Percentiles rank a stretch among this genome's conserved stretches.
These are phyloP conservation scores for Archegozetes longisetosus DNA, from an alignment of 1,140 invertebrate genomes.

Conservation along the genomic window DNA sequence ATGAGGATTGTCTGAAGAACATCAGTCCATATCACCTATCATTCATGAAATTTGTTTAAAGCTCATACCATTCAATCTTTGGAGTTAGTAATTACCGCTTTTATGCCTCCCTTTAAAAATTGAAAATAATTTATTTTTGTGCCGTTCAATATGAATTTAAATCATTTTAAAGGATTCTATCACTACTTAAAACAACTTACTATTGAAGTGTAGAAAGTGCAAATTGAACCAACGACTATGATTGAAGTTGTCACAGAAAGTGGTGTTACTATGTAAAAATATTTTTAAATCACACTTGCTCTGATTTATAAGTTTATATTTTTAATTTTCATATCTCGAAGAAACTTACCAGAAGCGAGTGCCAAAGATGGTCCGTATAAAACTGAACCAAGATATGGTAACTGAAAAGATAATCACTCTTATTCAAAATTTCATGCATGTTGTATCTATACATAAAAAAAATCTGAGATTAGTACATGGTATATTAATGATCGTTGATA, in stretches of 20 bases:
- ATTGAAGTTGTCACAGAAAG: conserved; percentile 61
- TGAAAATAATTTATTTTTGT: too few species aligned
- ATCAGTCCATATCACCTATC: conserved; percentile 19
- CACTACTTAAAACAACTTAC: not conserved
- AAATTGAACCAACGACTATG: conserved; percentile 65
- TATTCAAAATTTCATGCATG: too few species aligned
- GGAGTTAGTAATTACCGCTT: conserved; percentile 14
- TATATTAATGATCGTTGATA: too few species aligned
- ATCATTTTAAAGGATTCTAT: not conserved
- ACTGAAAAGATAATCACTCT: too few species aligned
- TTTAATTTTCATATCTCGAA: too few species aligned
- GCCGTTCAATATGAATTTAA: not conserved
- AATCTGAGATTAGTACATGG: too few species aligned
- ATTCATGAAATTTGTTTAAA: not conserved
- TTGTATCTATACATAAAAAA: too few species aligned
- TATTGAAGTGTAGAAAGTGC: conserved; percentile 80
- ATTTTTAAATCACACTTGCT: conserved; percentile 17
- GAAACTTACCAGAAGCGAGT: conserved; percentile 42
- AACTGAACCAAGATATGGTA: not conserved
- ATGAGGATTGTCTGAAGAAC: conserved; percentile 19
- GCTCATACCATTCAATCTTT: not conserved
- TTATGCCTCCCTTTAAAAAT: conserved; percentile 18
- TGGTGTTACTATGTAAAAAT: conserved; percentile 48
- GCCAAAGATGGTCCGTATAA: conserved; percentile 36
- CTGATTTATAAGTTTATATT: not conserved